Evolutionary conservation across 2,888 invertebrate genomes (phyloP).

Genomic region (Drosophila pseudotalamancana): DNA sequence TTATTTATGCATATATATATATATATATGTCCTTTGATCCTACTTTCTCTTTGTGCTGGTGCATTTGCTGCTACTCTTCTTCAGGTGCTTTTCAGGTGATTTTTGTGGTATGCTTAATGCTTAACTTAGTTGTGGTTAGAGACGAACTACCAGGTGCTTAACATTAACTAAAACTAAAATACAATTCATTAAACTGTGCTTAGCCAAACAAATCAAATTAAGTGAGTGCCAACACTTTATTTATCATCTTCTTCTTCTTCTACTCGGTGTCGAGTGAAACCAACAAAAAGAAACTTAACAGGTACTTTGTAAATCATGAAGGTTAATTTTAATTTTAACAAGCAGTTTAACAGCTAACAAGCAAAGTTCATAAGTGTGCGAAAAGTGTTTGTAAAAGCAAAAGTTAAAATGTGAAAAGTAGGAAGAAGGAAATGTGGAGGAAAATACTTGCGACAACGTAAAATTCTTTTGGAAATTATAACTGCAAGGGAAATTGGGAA

Average conservation of each 20-base stretch:
- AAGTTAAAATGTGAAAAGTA: not conserved
- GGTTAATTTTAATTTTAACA: slow-evolving; percentile 48
- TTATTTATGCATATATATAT: not conserved
- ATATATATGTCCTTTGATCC: not conserved
- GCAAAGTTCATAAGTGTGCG: slow-evolving; percentile 35
- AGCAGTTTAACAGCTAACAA: slow-evolving; percentile 72
- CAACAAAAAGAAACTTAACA: slow-evolving; percentile 25
- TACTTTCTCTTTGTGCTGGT: slow-evolving; percentile 29
- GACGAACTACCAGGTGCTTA: slow-evolving; percentile 69
- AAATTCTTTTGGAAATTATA: not conserved
- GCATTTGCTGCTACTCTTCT: slow-evolving; percentile 21
- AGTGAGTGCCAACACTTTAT: slow-evolving; percentile 48
- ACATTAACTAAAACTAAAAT: slow-evolving; percentile 46
- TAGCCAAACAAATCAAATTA: slow-evolving; percentile 49
- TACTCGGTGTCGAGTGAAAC: slow-evolving; percentile 22
- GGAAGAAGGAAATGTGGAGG: too few relatives aligned
- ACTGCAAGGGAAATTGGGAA: too few relatives aligned
- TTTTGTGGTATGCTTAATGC: slow-evolving; percentile 44
- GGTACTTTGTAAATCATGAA: slow-evolving; percentile 44
- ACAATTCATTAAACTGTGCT: slow-evolving; percentile 65
- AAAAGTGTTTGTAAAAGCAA: not conserved
- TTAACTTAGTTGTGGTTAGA: slow-evolving; percentile 49
- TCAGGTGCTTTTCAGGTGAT: slow-evolving; percentile 31
- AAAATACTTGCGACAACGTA: slow-evolving; percentile 1
- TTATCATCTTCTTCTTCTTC: not conserved